Base-by-base conservation (phyloP, 2,888 invertebrate species). In the Rapana venosa region DNA sequence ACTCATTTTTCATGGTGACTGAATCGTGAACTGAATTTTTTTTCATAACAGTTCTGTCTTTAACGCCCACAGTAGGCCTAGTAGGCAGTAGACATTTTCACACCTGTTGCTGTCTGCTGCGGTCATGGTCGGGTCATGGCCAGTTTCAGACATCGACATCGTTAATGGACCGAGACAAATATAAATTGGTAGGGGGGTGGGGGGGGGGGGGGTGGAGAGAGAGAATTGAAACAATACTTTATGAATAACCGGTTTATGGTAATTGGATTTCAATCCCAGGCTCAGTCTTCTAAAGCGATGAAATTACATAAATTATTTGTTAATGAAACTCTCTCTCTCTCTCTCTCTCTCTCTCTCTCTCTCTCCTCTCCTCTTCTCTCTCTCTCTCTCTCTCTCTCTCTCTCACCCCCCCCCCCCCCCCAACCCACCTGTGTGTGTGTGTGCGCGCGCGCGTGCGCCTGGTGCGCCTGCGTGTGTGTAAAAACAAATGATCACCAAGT, bases 61-160 rank as follows among this genome's bases (percentile, higher is more conserved):
- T 66, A 26, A 66, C 20, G 13, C 26, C 20, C 20, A 2, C 2
- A 13, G 26, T 17, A 22, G n/a, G n/a, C n/a, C n/a, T n/a, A n/a
- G 66, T 66, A 13, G 13, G 66, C 17, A 66, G 66, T 66, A 22
- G 66, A 66, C 17, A 11, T 11, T 22, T 47, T 83, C 81, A 36
- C 47, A 83, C 81, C 81, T 83, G 81, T 83, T 83, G 81, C 81
- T 22, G 81, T 47, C 81, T 83, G 77, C 77, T 83, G 36, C 11
- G 81, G 81, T 83, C 81, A 47, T 5, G 81, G 47, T 22, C 26
- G 26, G 81, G 81, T 83, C 81, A 83, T 36, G 81, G 81, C 30
- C 81, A 47, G 81, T 36, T 83, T 66, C 66, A 66, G 20, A 66
- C 66, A 26, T 2, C 66, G 20, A 66, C 66, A 26, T 2, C 66